These are phyloP conservation scores for Eidolon helvum DNA, from an alignment of 2,113 vertebrate species.

Conservation along the genomic window DNA sequence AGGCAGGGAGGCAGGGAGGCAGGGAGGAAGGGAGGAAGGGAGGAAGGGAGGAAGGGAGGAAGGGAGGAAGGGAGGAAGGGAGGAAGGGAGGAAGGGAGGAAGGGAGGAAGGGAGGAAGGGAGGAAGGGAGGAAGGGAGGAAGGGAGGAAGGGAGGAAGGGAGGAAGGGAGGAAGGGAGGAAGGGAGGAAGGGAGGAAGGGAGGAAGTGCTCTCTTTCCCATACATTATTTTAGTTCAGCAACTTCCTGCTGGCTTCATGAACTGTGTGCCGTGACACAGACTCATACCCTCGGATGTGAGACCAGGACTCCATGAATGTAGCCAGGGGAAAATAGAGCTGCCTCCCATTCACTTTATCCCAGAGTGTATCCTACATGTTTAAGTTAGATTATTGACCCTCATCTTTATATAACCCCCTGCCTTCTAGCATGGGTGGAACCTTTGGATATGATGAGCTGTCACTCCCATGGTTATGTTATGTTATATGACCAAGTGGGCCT, in stretches of 20 bases:
- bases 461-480: too few species aligned
- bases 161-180: too few species aligned
- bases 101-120: too few species aligned
- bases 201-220: background rate
- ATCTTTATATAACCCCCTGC: background rate
- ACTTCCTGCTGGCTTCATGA: fast-evolving
- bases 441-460: background rate
- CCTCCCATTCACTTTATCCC: fast-evolving
- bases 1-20: too few species aligned
- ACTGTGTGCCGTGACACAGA: background rate
- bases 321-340: background rate
- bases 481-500: background rate
- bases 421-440: background rate
- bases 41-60: too few species aligned
- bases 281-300: background rate
- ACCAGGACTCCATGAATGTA: fast-evolving
- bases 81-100: too few species aligned
- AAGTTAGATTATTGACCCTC: background rate
- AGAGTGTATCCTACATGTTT: fast-evolving
- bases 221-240: background rate
- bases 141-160: too few species aligned
- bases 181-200: too few species aligned
- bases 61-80: too few species aligned
- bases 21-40: too few species aligned
- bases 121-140: too few species aligned